A percentile compares a stretch with the other conserved stretches of the same genome.
Evolutionary conservation across 2,888 invertebrate species (phyloP).

Genomic region (Cantharis rustica): DNA sequence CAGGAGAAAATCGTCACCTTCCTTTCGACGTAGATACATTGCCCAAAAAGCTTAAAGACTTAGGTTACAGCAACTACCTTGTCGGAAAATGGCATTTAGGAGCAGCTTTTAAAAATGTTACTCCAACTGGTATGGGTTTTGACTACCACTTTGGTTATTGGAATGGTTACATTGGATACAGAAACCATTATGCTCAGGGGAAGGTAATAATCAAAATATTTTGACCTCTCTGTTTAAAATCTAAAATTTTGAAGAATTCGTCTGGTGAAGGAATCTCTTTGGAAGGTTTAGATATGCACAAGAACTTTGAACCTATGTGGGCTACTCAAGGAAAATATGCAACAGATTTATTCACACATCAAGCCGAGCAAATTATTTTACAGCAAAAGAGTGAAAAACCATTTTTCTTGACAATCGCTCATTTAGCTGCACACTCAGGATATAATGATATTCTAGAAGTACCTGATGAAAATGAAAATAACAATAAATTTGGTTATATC

Average conservation of each 20-base stretch:
- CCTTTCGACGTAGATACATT: conserved; percentile 60
- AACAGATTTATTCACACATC: conserved; percentile 71
- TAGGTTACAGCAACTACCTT: conserved; percentile 75
- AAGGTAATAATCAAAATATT: conserved; percentile 1
- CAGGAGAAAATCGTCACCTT: conserved; percentile 73
- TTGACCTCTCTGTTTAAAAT: not conserved
- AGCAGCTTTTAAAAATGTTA: conserved; percentile 67
- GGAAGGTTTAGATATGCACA: conserved; percentile 57
- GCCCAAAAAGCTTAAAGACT: conserved; percentile 64
- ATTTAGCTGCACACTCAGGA: conserved; percentile 78
- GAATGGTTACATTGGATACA: conserved; percentile 81
- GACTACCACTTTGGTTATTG: conserved; percentile 84
- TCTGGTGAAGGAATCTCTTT: not conserved
- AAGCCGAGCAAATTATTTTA: conserved; percentile 67
- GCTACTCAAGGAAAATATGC: conserved; percentile 65
- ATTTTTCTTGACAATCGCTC: conserved; percentile 77
- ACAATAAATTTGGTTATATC: conserved; percentile 70
- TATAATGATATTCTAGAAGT: conserved; percentile 72
- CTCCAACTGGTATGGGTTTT: conserved; percentile 76
- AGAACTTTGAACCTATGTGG: conserved; percentile 56
- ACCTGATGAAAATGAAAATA: conserved; percentile 62
- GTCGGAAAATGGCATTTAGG: conserved; percentile 91
- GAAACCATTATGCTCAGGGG: conserved; percentile 50
- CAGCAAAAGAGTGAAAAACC: conserved; percentile 65
- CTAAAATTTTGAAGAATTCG: not conserved